These are phyloP conservation scores for Cossypha heuglini DNA, from an alignment of 2,797 vertebrate genomes.

Conservation along the genomic window DNA sequence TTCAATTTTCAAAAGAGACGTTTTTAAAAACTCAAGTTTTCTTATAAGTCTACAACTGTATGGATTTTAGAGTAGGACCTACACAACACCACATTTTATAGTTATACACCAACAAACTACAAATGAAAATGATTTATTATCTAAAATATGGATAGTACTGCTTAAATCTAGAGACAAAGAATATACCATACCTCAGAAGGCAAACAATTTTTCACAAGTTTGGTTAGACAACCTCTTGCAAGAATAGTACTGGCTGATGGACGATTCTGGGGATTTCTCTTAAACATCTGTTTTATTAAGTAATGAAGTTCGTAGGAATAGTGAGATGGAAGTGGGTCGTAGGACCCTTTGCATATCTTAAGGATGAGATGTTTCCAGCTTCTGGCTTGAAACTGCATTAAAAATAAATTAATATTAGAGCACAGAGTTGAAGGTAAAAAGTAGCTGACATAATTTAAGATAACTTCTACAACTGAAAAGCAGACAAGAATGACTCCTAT, in stretches of 20 bases:
- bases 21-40: background rate
- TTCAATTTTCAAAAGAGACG: background rate
- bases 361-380: conserved; percentile 94
- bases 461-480: background rate
- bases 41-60: background rate
- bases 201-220: conserved; percentile 73
- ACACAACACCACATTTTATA: background rate
- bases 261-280: conserved; percentile 84
- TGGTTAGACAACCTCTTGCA: conserved; percentile 77
- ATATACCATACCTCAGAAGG: conserved; percentile 75
- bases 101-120: background rate
- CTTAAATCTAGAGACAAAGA: background rate
- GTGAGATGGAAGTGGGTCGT: conserved; percentile 82
- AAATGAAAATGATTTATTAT: background rate
- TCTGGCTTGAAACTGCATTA: conserved; percentile 87
- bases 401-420: background rate
- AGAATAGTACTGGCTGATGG: conserved; percentile 90
- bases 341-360: conserved; percentile 89
- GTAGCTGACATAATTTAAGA: background rate
- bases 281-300: conserved; percentile 91
- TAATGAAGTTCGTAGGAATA: conserved; percentile 88
- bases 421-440: background rate
- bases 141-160: background rate
- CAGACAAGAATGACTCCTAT: background rate
- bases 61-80: background rate